Evolutionary conservation across 2,888 invertebrate genomes (phyloP).

Genomic region (Siphlonurus alternatus): DNA sequence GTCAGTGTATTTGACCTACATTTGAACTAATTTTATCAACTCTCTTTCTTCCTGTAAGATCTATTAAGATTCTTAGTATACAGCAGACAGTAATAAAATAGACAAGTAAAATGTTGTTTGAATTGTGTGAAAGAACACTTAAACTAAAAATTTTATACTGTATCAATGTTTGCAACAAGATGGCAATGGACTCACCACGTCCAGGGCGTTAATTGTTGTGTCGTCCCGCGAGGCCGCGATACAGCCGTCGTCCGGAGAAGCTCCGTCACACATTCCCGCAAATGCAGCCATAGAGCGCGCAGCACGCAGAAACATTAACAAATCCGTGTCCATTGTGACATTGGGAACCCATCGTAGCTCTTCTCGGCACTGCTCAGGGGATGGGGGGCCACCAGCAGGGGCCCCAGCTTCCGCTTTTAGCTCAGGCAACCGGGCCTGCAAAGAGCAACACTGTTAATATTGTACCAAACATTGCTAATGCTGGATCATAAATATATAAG

Average conservation of each 20-base stretch:
- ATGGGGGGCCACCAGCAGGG: slow-evolving; percentile 21
- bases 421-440: slow-evolving; percentile 44
- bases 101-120: no score
- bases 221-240: slow-evolving; percentile 93
- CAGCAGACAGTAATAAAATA: no score
- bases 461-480: no score
- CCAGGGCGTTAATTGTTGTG: slow-evolving; percentile 92
- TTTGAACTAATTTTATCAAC: no score
- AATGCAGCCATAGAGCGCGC: slow-evolving; percentile 97
- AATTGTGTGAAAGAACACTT: no score
- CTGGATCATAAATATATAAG: no score
- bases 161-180: not conserved
- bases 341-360: slow-evolving; percentile 90
- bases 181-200: slow-evolving; percentile 49
- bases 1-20: no score
- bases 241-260: slow-evolving; percentile 92
- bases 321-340: slow-evolving; percentile 82
- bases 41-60: not conserved
- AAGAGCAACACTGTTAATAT: slow-evolving; percentile 14
- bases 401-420: slow-evolving; percentile 26
- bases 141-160: not conserved
- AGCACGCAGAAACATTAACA: slow-evolving; percentile 93
- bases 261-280: slow-evolving; percentile 97
- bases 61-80: not conserved
- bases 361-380: slow-evolving; percentile 46